Evolutionary conservation across 30 jellyfish, hydroid and myxozoan species (phyloP).

Genomic region (Sanderia malayensis): DNA sequence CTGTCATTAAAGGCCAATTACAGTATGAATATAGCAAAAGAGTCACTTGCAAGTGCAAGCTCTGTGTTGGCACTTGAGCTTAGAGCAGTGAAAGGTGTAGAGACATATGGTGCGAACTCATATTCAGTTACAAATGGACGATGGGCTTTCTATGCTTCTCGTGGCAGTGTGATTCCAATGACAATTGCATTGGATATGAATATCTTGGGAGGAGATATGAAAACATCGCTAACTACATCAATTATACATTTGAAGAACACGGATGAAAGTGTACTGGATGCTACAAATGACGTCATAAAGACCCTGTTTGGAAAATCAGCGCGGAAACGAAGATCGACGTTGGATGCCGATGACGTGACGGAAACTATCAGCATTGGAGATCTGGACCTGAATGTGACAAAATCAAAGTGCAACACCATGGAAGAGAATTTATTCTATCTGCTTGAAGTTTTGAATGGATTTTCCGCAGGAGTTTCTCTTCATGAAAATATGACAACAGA

Average conservation of each 20-base stretch:
- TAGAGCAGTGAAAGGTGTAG: not conserved
- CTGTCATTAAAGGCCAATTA: constrained; percentile 16
- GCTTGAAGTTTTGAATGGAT: constrained; percentile 5
- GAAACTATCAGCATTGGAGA: constrained; percentile 14
- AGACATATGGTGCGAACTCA: constrained; percentile 9
- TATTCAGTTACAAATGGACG: constrained; percentile 8
- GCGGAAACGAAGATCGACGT: constrained; percentile 39
- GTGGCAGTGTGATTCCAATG: constrained; percentile 22
- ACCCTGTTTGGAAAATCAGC: constrained; percentile 7
- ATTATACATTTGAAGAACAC: constrained; percentile 16
- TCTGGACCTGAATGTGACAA: constrained; percentile 15
- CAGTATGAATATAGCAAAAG: not conserved
- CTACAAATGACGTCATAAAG: constrained; percentile 14
- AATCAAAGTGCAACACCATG: constrained; percentile 6
- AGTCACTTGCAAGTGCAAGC: constrained; percentile 36
- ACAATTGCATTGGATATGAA: constrained; percentile 25
- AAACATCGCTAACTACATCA: not conserved
- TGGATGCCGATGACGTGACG: not conserved
- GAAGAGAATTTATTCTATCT: constrained; percentile 20
- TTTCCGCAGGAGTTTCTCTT: constrained; percentile 5
- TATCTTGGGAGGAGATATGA: constrained; percentile 9
- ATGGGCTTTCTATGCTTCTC: constrained; percentile 7
- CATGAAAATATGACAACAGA: constrained; percentile 3
- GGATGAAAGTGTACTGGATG: constrained; percentile 32
- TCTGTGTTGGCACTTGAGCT: constrained; percentile 26